Evolutionary conservation across 2,113 vertebrate genomes (phyloP).

Genomic region (Chroicocephalus ridibundus): DNA sequence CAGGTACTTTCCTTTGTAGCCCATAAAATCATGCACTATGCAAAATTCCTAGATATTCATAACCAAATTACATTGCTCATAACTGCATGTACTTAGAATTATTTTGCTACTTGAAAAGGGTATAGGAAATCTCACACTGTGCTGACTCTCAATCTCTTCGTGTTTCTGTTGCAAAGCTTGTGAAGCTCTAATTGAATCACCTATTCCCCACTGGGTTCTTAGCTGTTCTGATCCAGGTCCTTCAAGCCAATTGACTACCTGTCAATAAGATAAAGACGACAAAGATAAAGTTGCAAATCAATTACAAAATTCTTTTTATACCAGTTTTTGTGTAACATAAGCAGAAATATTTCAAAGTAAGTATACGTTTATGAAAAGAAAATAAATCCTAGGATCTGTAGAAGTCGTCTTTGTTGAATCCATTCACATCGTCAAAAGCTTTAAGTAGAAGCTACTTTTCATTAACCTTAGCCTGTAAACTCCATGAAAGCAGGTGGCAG

Average conservation of each 20-base stretch:
- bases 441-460: background rate
- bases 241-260: constrained; percentile 99
- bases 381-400: background rate
- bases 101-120: constrained; percentile 2
- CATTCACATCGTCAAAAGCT: background rate
- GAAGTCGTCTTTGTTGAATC: background rate
- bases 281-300: constrained; percentile 5
- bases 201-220: constrained; percentile 93
- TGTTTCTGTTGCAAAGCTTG: constrained; percentile 97
- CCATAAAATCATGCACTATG: background rate
- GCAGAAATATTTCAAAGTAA: background rate
- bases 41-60: background rate
- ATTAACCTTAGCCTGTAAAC: background rate
- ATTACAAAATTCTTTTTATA: background rate
- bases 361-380: background rate
- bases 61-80: background rate
- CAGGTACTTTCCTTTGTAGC: background rate
- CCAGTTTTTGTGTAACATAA: background rate
- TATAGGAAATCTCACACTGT: constrained; percentile 86
- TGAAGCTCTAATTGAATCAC: constrained; percentile 93
- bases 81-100: background rate
- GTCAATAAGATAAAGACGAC: constrained; percentile 8
- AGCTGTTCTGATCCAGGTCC: constrained; percentile 95
- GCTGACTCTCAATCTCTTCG: constrained; percentile 97
- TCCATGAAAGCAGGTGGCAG: background rate